Evolutionary conservation across 2,113 vertebrate genomes (phyloP), one percentile per base, ranked within the genome.

Genomic region (Arvicanthis niloticus): DNA sequence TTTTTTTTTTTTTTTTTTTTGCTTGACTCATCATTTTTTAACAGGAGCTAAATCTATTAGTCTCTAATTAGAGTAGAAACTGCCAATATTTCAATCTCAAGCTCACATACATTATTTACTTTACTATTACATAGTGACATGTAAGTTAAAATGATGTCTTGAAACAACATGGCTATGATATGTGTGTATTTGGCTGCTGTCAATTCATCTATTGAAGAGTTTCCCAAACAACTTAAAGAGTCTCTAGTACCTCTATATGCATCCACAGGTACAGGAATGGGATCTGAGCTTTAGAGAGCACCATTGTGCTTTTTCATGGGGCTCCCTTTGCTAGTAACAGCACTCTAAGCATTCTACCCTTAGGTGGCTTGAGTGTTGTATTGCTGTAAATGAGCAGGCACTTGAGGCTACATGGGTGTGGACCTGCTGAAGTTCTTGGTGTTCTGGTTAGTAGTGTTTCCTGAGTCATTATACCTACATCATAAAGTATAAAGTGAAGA

Each of bases 361-460:
- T 45, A 21, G 56, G n/a, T 7, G 21, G 22, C 17, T 78, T 62
- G 34, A 13, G 16, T 15, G 7, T 17, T 19, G 11, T 60, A 4
- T 19, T 29, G 15, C 4, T 58, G 0, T 48, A 12, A 51, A 21
- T 56, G 26, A 72, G 88, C 19, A 65, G 53, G 21, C 21, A 1
- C 1, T 68, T 11, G 16, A 48, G 21, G 3, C 22, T 70, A 6
- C n/a, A 11, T 21, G 1, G 12, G 1, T n/a, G 4, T 34, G 17
- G 26, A 37, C 0, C 1, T 56, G 67, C 9, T 48, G 34, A 77
- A n/a, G 2, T 2, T 37, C 10, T 1, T 29, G 12, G 21, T 45
- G 4, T 34, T 29, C 16, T 75, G n/a, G 17, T 12, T 34, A 12
- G 1, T 7, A 1, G 2, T 11, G 3, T 21, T 22, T 15, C 9